phyloP scores from a whole-genome alignment of 2,113 vertebrate genomes.

The Podarcis cretensis region DNA sequence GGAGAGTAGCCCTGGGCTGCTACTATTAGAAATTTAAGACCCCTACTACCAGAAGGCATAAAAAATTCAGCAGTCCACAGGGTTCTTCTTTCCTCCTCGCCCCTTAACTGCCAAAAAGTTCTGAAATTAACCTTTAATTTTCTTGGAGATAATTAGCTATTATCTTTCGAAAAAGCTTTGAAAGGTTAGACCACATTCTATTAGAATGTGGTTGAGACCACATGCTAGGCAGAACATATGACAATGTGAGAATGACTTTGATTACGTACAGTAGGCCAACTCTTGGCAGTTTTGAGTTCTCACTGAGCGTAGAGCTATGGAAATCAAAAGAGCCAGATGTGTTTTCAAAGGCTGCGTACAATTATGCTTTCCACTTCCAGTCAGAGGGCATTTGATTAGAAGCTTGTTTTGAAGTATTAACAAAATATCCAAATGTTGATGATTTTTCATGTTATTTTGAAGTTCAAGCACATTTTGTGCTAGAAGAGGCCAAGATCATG shows the following conservation, averaged over 20 bases:
- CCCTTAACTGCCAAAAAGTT: too few relatives aligned
- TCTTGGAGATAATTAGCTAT: not conserved
- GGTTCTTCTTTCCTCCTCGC: too few relatives aligned
- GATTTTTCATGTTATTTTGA: conserved; percentile 28
- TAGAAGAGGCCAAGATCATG: conserved; percentile 39
- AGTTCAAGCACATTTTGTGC: conserved; percentile 28
- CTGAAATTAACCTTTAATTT: not conserved
- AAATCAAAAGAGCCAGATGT: conserved; percentile 18
- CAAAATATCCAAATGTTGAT: conserved; percentile 8
- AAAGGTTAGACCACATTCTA: not conserved
- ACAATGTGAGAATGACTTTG: not conserved
- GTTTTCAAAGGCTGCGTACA: conserved; percentile 7
- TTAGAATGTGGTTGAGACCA: not conserved
- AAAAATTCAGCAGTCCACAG: too few relatives aligned
- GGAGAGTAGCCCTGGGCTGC: too few relatives aligned
- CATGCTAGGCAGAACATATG: not conserved
- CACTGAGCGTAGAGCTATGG: not conserved
- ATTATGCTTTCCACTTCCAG: conserved; percentile 6
- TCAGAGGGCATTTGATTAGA: conserved; percentile 24
- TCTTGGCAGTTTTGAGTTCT: not conserved
- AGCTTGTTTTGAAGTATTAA: conserved; percentile 7
- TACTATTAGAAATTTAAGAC: too few relatives aligned
- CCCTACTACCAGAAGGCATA: too few relatives aligned
- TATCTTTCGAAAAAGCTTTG: not conserved
- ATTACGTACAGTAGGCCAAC: conserved; percentile 2